phyloP scores from a whole-genome alignment of 2,888 invertebrate species.

The Himalopsyche kuldschensis region DNA sequence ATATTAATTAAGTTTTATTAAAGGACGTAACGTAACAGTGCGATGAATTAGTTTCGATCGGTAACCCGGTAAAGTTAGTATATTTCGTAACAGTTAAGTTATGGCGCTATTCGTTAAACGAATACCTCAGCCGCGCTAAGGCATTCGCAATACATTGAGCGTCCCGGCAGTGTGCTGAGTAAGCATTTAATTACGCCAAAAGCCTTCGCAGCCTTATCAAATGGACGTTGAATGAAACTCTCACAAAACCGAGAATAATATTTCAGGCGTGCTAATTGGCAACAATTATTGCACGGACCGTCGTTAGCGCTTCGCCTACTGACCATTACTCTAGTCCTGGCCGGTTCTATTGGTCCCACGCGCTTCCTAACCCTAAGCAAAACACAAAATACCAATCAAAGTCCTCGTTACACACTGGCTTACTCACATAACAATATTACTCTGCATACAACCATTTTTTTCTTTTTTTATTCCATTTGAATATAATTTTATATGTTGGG shows the following conservation, averaged over 20 bases:
- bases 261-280: slow-evolving; percentile 2
- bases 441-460: too few relatives aligned
- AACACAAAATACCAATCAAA: background rate
- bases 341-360: background rate
- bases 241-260: background rate
- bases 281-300: background rate
- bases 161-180: background rate
- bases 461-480: too few relatives aligned
- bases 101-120: background rate
- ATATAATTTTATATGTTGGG: too few relatives aligned
- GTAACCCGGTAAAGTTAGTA: background rate
- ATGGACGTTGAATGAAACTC: background rate
- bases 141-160: background rate
- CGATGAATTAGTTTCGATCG: too few relatives aligned
- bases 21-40: too few relatives aligned
- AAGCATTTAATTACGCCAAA: background rate
- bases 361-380: background rate
- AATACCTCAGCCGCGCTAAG: background rate
- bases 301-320: slow-evolving; percentile 3
- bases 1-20: too few relatives aligned
- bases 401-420: too few relatives aligned
- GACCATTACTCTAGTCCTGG: background rate
- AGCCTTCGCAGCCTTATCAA: background rate
- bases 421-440: too few relatives aligned
- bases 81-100: background rate